Percentiles rank a stretch among this genome's conserved stretches.
phyloP scores from a whole-genome alignment of 2,888 invertebrate species.

The Drosophila mulleri region DNA sequence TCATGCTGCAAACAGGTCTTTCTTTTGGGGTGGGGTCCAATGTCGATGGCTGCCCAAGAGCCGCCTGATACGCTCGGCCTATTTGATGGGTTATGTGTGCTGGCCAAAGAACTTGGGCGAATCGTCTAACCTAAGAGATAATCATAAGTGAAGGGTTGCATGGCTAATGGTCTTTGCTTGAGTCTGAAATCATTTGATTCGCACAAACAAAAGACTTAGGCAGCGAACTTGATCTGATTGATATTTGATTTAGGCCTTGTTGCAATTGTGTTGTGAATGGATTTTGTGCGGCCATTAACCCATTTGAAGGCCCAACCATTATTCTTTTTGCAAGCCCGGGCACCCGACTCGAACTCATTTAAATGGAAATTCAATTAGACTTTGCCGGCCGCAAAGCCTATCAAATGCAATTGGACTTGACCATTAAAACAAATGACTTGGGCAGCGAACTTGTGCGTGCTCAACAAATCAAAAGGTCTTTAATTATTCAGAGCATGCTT shows the following conservation, averaged over 20 bases:
- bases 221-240: constrained; percentile 29
- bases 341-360: constrained; percentile 18
- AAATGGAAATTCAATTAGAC: constrained; percentile 40
- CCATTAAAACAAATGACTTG: constrained; percentile 55
- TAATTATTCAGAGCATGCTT: constrained; percentile 34
- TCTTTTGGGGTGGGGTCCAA: constrained; percentile 20
- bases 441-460: constrained; percentile 43
- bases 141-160: constrained; percentile 44
- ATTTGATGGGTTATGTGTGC: constrained; percentile 33
- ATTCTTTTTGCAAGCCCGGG: constrained; percentile 11
- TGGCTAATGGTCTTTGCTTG: constrained; percentile 18
- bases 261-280: constrained; percentile 40
- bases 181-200: constrained; percentile 32
- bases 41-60: constrained; percentile 17
- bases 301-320: constrained; percentile 18
- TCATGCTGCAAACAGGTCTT: constrained; percentile 57
- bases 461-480: constrained; percentile 36
- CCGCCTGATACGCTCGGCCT: constrained; percentile 35
- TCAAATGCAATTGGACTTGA: constrained; percentile 17
- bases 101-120: constrained; percentile 10
- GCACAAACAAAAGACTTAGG: constrained; percentile 46
- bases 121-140: constrained; percentile 18
- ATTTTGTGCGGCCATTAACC: constrained; percentile 34
- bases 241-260: constrained; percentile 24
- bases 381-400: constrained; percentile 7